These are phyloP conservation scores for Crotalus horridus DNA, from an alignment of 2,113 vertebrate species.

Conservation along the genomic window DNA sequence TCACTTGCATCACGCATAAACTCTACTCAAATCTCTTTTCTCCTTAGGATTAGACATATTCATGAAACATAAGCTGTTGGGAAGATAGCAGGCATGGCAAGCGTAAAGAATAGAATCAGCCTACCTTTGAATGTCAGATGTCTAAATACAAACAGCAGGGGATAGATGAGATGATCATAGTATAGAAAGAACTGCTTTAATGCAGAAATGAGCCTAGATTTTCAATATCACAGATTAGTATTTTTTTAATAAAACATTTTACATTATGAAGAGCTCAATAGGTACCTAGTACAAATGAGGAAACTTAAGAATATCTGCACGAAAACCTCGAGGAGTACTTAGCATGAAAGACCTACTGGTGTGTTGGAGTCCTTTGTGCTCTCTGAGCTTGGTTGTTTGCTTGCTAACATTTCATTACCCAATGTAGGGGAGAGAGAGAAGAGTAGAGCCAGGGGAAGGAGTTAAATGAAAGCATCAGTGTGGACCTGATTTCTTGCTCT, in stretches of 20 bases:
- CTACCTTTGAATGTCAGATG: not conserved
- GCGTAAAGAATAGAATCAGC: not conserved
- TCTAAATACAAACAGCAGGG: not conserved
- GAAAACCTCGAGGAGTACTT: not conserved
- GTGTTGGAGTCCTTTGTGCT: not conserved
- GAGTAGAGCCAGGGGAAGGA: not conserved
- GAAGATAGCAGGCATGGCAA: not conserved
- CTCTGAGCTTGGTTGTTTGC: not conserved
- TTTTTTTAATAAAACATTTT: not conserved
- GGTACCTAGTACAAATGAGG: not conserved
- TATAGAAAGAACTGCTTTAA: not conserved
- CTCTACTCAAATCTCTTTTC: not conserved
- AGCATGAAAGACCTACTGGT: not conserved
- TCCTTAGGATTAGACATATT: not conserved
- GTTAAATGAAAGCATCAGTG: not conserved
- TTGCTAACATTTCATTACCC: not conserved
- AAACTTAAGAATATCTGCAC: not conserved
- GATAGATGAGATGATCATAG: not conserved
- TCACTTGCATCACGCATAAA: not conserved
- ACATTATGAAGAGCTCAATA: not conserved
- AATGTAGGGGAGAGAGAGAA: not conserved
- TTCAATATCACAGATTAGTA: not conserved
- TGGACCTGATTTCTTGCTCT: not conserved
- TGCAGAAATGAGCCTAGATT: not conserved
- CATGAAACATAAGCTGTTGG: not conserved